Conservation (phyloP, 2,113 vertebrate species). For the Trachemys scripta region DNA sequence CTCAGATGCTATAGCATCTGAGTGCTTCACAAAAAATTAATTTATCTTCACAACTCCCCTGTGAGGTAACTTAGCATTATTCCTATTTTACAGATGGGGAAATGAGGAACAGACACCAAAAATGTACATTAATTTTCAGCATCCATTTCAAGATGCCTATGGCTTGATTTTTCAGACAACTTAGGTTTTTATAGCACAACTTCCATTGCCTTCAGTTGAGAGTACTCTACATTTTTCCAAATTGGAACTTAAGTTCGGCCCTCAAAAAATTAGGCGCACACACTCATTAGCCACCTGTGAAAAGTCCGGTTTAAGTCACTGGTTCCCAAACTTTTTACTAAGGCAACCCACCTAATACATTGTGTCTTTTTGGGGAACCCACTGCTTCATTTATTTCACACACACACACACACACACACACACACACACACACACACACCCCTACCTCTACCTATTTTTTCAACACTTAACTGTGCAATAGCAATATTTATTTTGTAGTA, state of each 20-base stretch:
- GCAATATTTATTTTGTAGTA: not conserved
- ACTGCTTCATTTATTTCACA: no score
- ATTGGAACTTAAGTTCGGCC: not conserved
- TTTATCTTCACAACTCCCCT: not conserved
- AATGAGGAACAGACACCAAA: not conserved
- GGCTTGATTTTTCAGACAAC: not conserved
- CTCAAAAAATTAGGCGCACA: not conserved
- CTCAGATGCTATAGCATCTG: not conserved
- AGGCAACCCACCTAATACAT: no score
- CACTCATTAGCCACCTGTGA: not conserved
- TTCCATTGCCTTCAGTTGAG: not conserved
- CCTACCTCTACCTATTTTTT: no score
- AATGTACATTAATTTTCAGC: accelerated
- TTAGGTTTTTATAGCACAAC: not conserved
- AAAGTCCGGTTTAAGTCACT: not conserved
- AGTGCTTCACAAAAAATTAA: accelerated
- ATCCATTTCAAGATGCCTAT: not conserved
- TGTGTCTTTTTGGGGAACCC: no score
- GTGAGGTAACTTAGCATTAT: accelerated
- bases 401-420: no score
- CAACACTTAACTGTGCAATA: not conserved
- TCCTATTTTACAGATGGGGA: accelerated
- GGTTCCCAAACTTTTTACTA: not conserved
- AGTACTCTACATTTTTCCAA: not conserved
- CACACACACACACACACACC: no score